Percentiles rank a stretch among this genome's conserved stretches.
Evolutionary conservation across 2,888 invertebrate species (phyloP).

Genomic region (Camptogramma bilineatum): DNA sequence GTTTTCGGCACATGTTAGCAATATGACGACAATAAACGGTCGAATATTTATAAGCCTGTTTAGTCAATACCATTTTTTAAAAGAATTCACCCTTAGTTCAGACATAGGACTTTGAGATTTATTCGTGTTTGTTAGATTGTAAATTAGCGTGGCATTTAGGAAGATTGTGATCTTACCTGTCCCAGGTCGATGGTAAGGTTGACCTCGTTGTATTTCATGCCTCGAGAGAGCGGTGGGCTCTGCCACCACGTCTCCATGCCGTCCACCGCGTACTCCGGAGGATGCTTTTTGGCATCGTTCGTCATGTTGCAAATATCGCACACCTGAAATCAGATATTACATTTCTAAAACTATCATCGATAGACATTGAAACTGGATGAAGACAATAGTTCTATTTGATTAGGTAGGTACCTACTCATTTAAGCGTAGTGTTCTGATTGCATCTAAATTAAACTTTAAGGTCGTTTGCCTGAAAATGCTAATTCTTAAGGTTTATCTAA

Average conservation of each 20-base stretch:
- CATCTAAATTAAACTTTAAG: too few relatives aligned
- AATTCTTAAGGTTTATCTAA: too few relatives aligned
- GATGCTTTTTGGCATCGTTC: slow-evolving; percentile 91
- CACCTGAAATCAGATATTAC: slow-evolving; percentile 85
- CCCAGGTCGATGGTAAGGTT: slow-evolving; percentile 98
- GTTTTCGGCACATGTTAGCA: slow-evolving; percentile 17
- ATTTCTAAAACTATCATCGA: too few relatives aligned
- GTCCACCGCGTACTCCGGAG: slow-evolving; percentile 96
- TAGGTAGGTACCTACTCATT: too few relatives aligned
- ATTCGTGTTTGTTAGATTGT: too few relatives aligned
- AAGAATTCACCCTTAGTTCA: too few relatives aligned
- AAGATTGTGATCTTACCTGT: slow-evolving; percentile 88
- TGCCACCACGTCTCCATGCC: slow-evolving; percentile 99
- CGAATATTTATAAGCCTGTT: background rate
- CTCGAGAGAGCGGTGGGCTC: slow-evolving; percentile 98
- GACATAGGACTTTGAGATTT: too few relatives aligned
- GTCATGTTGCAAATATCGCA: slow-evolving; percentile 96
- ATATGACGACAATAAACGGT: slow-evolving; percentile 9
- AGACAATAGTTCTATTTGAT: too few relatives aligned
- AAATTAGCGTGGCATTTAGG: background rate
- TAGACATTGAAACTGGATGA: too few relatives aligned
- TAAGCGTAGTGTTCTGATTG: too few relatives aligned
- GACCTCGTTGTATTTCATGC: slow-evolving; percentile 98
- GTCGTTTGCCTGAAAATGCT: too few relatives aligned
- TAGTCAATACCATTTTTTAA: too few relatives aligned